Percentiles rank a stretch among this genome's conserved stretches.
Conservation (phyloP, 2,888 invertebrate species). For the Drosophila nr. fundita region DNA sequence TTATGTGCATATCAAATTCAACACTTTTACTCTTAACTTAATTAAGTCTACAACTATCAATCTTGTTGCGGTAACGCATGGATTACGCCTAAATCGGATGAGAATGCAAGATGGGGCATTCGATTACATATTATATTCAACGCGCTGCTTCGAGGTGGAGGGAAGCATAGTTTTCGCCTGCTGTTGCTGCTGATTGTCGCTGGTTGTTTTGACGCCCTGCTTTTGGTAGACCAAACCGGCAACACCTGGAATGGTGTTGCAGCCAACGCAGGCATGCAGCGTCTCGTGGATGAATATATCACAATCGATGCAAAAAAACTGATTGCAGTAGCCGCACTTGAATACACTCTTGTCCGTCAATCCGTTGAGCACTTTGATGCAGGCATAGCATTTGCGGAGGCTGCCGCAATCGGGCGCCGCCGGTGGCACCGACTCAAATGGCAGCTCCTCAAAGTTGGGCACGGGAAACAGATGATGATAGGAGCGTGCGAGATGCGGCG, state of each 20-base stretch:
- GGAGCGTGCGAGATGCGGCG: slow-evolving; percentile 98
- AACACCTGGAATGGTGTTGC: slow-evolving; percentile 88
- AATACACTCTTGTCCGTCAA: slow-evolving; percentile 92
- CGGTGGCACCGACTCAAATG: slow-evolving; percentile 84
- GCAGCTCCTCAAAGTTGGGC: slow-evolving; percentile 91
- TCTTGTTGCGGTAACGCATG: neutral
- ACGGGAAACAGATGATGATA: slow-evolving; percentile 99
- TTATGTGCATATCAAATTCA: slow-evolving; percentile 21
- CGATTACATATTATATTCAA: slow-evolving; percentile 37
- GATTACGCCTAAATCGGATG: neutral
- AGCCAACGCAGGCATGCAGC: slow-evolving; percentile 98
- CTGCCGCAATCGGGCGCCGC: slow-evolving; percentile 83
- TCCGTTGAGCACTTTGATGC: slow-evolving; percentile 87
- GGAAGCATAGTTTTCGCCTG: slow-evolving; percentile 18
- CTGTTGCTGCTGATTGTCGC: slow-evolving; percentile 20
- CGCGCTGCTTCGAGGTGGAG: slow-evolving; percentile 51
- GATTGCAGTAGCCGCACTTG: slow-evolving; percentile 91
- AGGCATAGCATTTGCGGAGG: slow-evolving; percentile 89
- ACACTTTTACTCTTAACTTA: slow-evolving; percentile 9
- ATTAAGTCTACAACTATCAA: slow-evolving; percentile 12
- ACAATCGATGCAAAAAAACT: slow-evolving; percentile 96
- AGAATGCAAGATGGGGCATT: neutral
- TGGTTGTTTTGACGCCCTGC: slow-evolving; percentile 51
- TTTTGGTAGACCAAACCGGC: slow-evolving; percentile 80
- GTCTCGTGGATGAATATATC: slow-evolving; percentile 97